Evolutionary conservation across 2,888 invertebrate genomes (phyloP).

Genomic region (Epirrhoe alternata): DNA sequence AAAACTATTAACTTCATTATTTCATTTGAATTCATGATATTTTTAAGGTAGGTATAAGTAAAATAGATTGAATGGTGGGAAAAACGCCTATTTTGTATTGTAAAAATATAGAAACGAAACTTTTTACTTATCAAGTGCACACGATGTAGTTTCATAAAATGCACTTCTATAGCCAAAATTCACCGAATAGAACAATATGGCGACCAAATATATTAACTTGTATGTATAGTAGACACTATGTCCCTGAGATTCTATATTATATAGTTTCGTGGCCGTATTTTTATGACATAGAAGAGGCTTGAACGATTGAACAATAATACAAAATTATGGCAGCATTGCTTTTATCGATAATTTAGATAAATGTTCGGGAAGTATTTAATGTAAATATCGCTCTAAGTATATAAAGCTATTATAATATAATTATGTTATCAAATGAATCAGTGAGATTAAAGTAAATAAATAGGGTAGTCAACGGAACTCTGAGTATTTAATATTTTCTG

Average conservation of each 20-base stretch:
- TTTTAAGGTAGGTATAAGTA: constrained; percentile 26
- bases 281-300: constrained; percentile 33
- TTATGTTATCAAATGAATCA: constrained; percentile 79
- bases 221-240: constrained; percentile 5
- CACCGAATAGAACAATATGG: constrained; percentile 13
- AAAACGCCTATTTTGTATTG: constrained; percentile 22
- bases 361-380: constrained; percentile 61
- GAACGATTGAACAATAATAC: constrained; percentile 39
- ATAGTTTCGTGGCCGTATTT: constrained; percentile 34
- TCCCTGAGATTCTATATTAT: constrained; percentile 19
- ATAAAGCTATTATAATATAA: constrained; percentile 73
- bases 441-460: constrained; percentile 81
- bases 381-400: constrained; percentile 78
- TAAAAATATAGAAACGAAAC: constrained; percentile 40
- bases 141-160: constrained; percentile 3
- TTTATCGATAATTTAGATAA: constrained; percentile 52
- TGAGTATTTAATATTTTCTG: constrained; percentile 71
- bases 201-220: constrained; percentile 16
- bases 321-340: constrained; percentile 55
- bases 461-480: constrained; percentile 54
- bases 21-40: constrained; percentile 57
- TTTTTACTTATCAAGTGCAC: background rate
- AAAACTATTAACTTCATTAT: constrained; percentile 70
- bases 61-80: constrained; percentile 19
- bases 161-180: constrained; percentile 2